Evolutionary conservation across 2,797 vertebrate genomes (phyloP).

Genomic region (Chrysolophus pictus): DNA sequence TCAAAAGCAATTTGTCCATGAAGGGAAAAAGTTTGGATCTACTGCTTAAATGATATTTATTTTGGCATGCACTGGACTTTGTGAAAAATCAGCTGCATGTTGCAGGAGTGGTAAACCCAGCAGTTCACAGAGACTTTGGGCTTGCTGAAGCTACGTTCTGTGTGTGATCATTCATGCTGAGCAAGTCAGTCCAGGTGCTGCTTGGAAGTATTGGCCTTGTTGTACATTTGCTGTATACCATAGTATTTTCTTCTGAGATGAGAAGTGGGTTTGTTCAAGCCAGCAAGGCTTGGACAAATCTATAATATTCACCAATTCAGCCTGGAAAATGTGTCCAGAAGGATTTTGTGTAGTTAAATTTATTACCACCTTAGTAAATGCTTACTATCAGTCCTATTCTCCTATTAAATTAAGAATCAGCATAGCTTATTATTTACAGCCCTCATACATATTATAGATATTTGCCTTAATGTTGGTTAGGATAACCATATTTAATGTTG

Average conservation of each 20-base stretch:
- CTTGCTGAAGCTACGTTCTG: neutral
- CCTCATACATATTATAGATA: no score
- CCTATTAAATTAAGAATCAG: neutral
- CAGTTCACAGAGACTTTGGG: neutral
- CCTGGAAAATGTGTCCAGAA: fast-evolving
- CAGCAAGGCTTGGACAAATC: neutral
- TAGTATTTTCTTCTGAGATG: neutral
- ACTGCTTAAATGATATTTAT: fast-evolving
- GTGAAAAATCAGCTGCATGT: neutral
- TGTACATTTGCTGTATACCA: fast-evolving
- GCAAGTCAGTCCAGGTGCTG: neutral
- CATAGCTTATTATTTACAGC: neutral
- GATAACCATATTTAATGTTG: neutral
- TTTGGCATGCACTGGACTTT: neutral
- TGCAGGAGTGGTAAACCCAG: neutral
- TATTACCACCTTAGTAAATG: neutral
- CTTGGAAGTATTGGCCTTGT: neutral
- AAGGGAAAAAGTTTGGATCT: neutral
- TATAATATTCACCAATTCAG: neutral
- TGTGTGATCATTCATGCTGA: neutral
- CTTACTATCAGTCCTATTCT: neutral
- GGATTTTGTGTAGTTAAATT: neutral
- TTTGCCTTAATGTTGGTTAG: no score
- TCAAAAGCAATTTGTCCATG: neutral
- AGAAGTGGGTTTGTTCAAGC: neutral